Percentiles rank a stretch among this genome's conserved stretches.
phyloP scores from a whole-genome alignment of 2,113 vertebrate genomes.

The Pelobates fuscus region DNA sequence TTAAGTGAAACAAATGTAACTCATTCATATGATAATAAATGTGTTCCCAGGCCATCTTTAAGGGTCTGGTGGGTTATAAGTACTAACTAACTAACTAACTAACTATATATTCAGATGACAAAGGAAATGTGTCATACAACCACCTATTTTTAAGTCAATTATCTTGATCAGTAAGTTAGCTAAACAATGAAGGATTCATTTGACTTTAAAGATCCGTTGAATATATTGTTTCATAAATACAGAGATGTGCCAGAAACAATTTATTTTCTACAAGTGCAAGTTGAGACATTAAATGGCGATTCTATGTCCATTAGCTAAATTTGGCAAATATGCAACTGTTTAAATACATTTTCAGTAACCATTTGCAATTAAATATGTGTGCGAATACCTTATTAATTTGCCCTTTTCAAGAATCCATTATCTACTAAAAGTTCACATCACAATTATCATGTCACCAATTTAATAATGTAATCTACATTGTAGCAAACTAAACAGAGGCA shows the following conservation, averaged over 20 bases:
- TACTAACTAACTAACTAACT: no score
- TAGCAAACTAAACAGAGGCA: slow-evolving; percentile 62
- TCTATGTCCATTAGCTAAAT: slow-evolving; percentile 85
- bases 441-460: slow-evolving; percentile 67
- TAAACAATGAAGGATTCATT: slow-evolving; percentile 69
- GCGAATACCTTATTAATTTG: slow-evolving; percentile 88
- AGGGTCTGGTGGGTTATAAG: no score
- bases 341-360: slow-evolving; percentile 89
- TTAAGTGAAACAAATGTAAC: no score
- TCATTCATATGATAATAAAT: no score
- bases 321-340: slow-evolving; percentile 86
- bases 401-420: slow-evolving; percentile 78
- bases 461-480: slow-evolving; percentile 60
- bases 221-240: no score
- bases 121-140: no score
- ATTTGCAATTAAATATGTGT: slow-evolving; percentile 91
- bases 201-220: slow-evolving; percentile 71
- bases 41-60: no score
- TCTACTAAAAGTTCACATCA: slow-evolving; percentile 75
- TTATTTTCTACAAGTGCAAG: slow-evolving; percentile 79
- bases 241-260: slow-evolving; percentile 77
- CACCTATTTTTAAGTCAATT: no score
- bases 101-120: no score
- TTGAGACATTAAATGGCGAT: slow-evolving; percentile 80
- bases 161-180: slow-evolving; percentile 28